Evolutionary conservation across 1,140 invertebrate genomes (phyloP).

Genomic region (Aleiodes sp.): DNA sequence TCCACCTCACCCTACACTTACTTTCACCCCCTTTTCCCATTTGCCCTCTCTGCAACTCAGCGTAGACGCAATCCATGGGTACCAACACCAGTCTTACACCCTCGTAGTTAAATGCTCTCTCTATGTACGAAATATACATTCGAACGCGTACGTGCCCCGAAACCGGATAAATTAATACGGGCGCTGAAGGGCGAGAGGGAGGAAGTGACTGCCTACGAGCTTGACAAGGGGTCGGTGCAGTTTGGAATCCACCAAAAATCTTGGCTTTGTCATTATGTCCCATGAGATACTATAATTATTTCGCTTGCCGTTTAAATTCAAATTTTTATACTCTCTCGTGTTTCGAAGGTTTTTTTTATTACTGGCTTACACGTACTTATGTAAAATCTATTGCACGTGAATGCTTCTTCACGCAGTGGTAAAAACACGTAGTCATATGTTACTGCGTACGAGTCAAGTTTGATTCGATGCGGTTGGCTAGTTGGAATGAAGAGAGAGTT

Average conservation of each 20-base stretch:
- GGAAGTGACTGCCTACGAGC: background rate
- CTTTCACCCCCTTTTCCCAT: constrained; percentile 21
- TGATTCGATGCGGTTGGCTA: background rate
- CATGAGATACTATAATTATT: too few relatives aligned
- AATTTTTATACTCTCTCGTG: too few relatives aligned
- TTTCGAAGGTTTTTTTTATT: background rate
- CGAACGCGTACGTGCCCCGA: background rate
- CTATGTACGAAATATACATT: background rate
- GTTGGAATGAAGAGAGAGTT: background rate
- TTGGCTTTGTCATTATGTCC: background rate
- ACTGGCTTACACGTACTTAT: background rate
- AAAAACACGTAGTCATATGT: background rate
- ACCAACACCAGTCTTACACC: constrained; percentile 24
- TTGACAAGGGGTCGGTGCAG: background rate
- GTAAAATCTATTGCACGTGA: background rate
- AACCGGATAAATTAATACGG: constrained; percentile 16
- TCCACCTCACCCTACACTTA: constrained; percentile 15
- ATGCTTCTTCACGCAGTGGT: background rate
- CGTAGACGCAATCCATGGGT: constrained; percentile 20
- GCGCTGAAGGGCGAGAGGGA: background rate
- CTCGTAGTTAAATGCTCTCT: constrained; percentile 10
- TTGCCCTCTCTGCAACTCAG: constrained; percentile 12
- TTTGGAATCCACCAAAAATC: background rate
- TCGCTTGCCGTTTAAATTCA: too few relatives aligned
- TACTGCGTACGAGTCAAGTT: background rate